phyloP scores from a whole-genome alignment of 2,888 invertebrate genomes.

The Hirtodrosophila cameraria region DNA sequence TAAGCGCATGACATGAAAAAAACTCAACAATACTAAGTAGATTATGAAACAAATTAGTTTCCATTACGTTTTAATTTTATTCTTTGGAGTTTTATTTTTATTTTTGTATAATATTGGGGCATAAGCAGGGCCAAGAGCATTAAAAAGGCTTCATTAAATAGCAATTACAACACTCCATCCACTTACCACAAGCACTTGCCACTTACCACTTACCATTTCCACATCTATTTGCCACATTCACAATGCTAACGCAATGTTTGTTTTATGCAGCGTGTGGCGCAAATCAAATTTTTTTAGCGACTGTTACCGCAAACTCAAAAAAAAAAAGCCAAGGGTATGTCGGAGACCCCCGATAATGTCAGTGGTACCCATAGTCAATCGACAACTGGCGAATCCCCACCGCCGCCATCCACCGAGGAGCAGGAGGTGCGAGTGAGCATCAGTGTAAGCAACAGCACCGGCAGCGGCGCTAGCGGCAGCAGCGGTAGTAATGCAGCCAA shows the following conservation, averaged over 20 bases:
- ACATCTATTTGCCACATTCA: not conserved
- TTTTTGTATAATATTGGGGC: conserved; percentile 1
- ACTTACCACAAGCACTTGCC: not conserved
- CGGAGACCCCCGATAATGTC: conserved; percentile 37
- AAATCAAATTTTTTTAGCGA: too few relatives aligned
- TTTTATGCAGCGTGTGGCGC: conserved; percentile 19
- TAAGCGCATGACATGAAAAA: too few relatives aligned
- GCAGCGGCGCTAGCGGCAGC: conserved; percentile 43
- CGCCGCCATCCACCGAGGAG: conserved; percentile 42
- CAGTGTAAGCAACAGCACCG: too few relatives aligned
- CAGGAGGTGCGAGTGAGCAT: too few relatives aligned
- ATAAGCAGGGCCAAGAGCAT: conserved; percentile 2
- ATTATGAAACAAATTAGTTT: conserved; percentile 61
- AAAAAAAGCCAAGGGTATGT: conserved; percentile 39
- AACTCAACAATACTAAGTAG: conserved; percentile 33
- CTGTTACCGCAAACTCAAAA: not conserved
- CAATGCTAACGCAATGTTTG: conserved; percentile 6
- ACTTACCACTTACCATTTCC: too few relatives aligned
- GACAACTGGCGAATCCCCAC: too few relatives aligned
- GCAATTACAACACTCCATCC: conserved; percentile 57
- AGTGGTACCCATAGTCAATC: conserved; percentile 22
- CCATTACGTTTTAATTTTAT: conserved; percentile 48
- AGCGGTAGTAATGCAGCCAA: conserved; percentile 4
- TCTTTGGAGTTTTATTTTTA: conserved; percentile 2
- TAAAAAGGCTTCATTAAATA: conserved; percentile 53